Percentiles rank a stretch among this genome's conserved stretches.
Evolutionary conservation across 2,888 invertebrate species (phyloP).

Genomic region (Lampropteryx suffumata): DNA sequence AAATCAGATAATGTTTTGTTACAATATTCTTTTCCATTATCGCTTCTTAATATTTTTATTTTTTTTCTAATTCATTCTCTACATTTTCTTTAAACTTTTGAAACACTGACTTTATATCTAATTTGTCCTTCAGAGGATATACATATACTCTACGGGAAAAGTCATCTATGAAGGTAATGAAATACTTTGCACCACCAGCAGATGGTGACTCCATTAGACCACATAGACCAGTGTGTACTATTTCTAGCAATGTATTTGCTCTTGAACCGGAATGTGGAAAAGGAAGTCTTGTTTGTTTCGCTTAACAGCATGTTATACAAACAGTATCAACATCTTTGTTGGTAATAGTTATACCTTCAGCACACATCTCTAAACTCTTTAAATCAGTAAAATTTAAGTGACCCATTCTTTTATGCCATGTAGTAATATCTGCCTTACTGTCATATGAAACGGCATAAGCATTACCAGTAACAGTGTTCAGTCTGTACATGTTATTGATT

Average conservation of each 20-base stretch:
- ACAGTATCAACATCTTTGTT: too few relatives aligned
- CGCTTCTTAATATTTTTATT: not conserved
- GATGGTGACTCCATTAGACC: not conserved
- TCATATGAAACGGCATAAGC: too few relatives aligned
- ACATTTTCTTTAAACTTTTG: not conserved
- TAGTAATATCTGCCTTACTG: too few relatives aligned
- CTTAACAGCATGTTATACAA: constrained; percentile 3
- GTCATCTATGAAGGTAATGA: not conserved
- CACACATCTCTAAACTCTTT: too few relatives aligned
- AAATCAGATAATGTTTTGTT: not conserved
- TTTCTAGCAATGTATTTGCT: constrained; percentile 2
- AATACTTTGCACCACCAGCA: not conserved
- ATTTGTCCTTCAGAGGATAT: not conserved
- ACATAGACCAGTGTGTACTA: not conserved
- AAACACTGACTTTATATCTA: not conserved
- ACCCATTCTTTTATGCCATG: too few relatives aligned
- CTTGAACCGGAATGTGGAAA: constrained; percentile 2
- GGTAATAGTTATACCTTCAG: not conserved
- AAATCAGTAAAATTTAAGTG: not conserved
- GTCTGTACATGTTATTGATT: not conserved
- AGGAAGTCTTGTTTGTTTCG: constrained; percentile 2
- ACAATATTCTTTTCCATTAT: not conserved
- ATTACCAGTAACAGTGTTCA: not conserved
- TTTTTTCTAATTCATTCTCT: not conserved
- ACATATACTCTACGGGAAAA: not conserved